Percentiles rank a stretch among this genome's conserved stretches.
Conservation (phyloP, 2,113 vertebrate genomes). For the Nerophis lumbriciformis region DNA sequence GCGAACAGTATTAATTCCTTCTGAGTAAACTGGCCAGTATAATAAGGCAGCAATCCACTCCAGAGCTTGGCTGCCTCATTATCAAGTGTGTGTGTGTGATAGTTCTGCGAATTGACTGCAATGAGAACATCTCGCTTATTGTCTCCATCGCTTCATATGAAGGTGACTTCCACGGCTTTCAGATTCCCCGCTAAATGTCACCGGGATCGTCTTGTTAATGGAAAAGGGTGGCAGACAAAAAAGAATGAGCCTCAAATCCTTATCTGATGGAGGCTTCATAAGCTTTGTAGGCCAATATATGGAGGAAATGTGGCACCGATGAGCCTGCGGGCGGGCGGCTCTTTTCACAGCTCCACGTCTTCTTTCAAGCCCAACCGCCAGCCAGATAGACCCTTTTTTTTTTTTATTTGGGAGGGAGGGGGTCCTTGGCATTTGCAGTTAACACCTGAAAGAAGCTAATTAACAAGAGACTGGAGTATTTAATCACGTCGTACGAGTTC, state of each 20-base stretch:
- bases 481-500: slow-evolving; percentile 53
- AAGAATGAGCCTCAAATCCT: slow-evolving; percentile 58
- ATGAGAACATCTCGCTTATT: slow-evolving; percentile 6
- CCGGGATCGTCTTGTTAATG: slow-evolving; percentile 30
- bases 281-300: slow-evolving; percentile 20
- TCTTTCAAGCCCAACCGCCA: slow-evolving; percentile 9
- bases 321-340: background rate
- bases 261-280: slow-evolving; percentile 45
- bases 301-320: slow-evolving; percentile 21
- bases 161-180: slow-evolving; percentile 23
- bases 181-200: slow-evolving; percentile 56
- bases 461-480: slow-evolving; percentile 48
- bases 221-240: slow-evolving; percentile 26
- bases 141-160: slow-evolving; percentile 27
- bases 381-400: background rate
- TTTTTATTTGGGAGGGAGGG: background rate
- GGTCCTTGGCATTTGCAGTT: slow-evolving; percentile 50
- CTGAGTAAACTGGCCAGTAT: no score
- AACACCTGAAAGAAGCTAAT: slow-evolving; percentile 67
- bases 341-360: slow-evolving; percentile 24
- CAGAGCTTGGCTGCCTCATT: slow-evolving; percentile 18
- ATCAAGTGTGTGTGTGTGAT: slow-evolving; percentile 5
- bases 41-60: slow-evolving; percentile 18
- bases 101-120: background rate
- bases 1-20: no score